Conservation (phyloP, 1,140 invertebrate genomes). For the Plutomurus gul region DNA sequence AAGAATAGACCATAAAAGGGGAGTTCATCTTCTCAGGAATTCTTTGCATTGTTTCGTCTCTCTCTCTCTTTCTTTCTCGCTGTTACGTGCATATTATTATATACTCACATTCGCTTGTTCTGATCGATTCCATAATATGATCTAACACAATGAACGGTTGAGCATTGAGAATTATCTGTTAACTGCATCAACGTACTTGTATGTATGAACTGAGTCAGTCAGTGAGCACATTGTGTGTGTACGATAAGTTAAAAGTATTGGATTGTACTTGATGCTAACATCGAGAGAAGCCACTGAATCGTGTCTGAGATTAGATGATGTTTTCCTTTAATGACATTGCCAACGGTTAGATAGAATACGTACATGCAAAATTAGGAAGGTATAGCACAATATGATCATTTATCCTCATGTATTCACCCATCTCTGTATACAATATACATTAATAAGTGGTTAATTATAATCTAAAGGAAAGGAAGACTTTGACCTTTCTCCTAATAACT, state of each 20-base stretch:
- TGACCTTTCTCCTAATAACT: not conserved
- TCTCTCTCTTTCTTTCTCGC: too few species aligned
- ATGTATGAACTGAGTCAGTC: too few species aligned
- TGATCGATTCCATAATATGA: too few species aligned
- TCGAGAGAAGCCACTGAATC: not conserved
- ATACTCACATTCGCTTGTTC: too few species aligned
- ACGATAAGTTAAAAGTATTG: too few species aligned
- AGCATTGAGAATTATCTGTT: not conserved
- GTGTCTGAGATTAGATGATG: not conserved
- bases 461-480: conserved; percentile 10
- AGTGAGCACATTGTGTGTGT: too few species aligned
- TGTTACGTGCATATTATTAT: too few species aligned
- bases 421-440: too few species aligned
- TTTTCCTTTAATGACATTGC: not conserved
- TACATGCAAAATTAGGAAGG: too few species aligned
- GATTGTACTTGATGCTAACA: not conserved
- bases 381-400: not conserved
- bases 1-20: not conserved
- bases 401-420: not conserved
- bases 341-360: not conserved
- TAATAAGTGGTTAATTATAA: too few species aligned
- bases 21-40: not conserved
- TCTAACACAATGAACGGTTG: too few species aligned
- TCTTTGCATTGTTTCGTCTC: not conserved
- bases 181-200: not conserved